These are phyloP conservation scores for Hoplostethus mediterraneus DNA, from an alignment of 2,797 vertebrate genomes.

Conservation along the genomic window DNA sequence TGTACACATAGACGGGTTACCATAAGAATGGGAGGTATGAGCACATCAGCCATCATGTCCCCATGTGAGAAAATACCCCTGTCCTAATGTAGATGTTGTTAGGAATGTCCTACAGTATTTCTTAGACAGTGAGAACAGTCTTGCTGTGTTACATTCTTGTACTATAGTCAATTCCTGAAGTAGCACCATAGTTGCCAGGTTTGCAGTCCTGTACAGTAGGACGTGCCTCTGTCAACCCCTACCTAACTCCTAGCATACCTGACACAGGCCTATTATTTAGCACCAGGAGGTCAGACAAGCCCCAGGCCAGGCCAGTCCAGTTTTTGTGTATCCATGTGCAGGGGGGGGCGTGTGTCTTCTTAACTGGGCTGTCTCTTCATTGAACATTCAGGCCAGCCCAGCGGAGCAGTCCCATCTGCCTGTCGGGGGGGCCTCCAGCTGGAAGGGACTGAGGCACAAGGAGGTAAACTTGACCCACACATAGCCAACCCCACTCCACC, in stretches of 20 bases:
- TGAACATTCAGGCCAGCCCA: conserved; percentile 83
- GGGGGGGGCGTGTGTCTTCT: conserved; percentile 73
- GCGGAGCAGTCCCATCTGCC: conserved; percentile 83
- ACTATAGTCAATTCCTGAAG: neutral
- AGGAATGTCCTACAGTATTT: neutral
- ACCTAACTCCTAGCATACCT: conserved; percentile 4
- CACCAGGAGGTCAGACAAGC: conserved; percentile 27
- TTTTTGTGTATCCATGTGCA: conserved; percentile 61
- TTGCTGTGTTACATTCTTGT: conserved; percentile 7
- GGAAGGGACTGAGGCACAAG: conserved; percentile 82
- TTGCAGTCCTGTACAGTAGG: neutral
- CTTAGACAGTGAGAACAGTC: neutral
- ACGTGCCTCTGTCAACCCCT: neutral
- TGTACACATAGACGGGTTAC: neutral
- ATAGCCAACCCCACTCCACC: conserved; percentile 63
- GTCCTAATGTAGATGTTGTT: neutral
- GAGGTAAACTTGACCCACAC: conserved; percentile 78
- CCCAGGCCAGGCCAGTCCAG: conserved; percentile 41
- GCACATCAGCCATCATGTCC: neutral
- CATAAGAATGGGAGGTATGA: neutral
- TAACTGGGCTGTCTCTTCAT: conserved; percentile 81
- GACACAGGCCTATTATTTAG: conserved; percentile 11
- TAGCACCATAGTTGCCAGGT: neutral
- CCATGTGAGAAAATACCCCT: conserved; percentile 9
- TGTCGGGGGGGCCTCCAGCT: conserved; percentile 80